phyloP scores from a whole-genome alignment of 2,797 vertebrate genomes.

The Chelidonichthys spinosus region DNA sequence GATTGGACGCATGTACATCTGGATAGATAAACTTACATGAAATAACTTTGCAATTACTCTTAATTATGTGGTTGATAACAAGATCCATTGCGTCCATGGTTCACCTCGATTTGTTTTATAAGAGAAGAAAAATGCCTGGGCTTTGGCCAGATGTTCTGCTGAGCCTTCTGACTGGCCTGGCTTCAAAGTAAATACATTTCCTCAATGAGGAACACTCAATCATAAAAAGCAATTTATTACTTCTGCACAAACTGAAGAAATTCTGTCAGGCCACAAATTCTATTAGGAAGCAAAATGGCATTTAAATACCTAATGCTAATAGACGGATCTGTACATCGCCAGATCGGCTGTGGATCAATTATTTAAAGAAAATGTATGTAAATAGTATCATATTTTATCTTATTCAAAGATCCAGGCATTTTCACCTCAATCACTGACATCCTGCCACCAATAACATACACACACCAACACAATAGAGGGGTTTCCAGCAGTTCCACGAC shows the following conservation, averaged over 20 bases:
- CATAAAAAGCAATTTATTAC: slow-evolving; percentile 1
- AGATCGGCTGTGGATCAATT: not conserved
- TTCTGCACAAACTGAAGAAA: slow-evolving; percentile 8
- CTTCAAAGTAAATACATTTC: slow-evolving; percentile 26
- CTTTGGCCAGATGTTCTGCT: slow-evolving; percentile 9
- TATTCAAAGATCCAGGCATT: slow-evolving; percentile 51
- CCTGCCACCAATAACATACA: slow-evolving; percentile 19
- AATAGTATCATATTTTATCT: not conserved
- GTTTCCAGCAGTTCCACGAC: slow-evolving; percentile 67
- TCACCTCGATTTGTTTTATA: slow-evolving; percentile 6
- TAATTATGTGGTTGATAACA: slow-evolving; percentile 3
- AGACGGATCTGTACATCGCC: slow-evolving; percentile 9
- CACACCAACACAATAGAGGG: slow-evolving; percentile 18
- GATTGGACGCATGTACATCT: not conserved
- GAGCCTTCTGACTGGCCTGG: slow-evolving; percentile 11
- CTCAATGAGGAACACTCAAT: not conserved
- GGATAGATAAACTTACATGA: not conserved
- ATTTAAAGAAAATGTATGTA: no score
- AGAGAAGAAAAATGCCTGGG: not conserved
- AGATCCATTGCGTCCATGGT: not conserved
- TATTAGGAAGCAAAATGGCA: not conserved
- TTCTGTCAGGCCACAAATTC: not conserved
- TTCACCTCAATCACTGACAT: slow-evolving; percentile 24
- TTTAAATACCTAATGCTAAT: slow-evolving; percentile 1
- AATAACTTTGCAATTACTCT: slow-evolving; percentile 3